Percentiles rank a stretch among this genome's conserved stretches.
Conservation (phyloP, 2,888 invertebrate species). For the Heliconius erato region DNA sequence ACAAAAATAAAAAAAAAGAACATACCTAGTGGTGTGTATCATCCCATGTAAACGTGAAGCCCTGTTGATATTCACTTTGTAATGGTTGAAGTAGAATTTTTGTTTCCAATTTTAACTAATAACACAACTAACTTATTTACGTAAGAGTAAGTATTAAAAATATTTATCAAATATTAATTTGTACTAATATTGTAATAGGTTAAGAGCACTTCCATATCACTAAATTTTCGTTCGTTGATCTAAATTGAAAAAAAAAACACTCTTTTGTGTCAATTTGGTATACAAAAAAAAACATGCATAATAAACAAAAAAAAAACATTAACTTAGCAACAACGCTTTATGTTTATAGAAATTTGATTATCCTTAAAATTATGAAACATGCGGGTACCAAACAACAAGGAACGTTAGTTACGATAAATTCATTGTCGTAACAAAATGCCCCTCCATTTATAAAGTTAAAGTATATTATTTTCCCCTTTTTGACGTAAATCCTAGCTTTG, state of each 20-base stretch:
- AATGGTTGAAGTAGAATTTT: slow-evolving; percentile 20
- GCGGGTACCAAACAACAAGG: slow-evolving; percentile 44
- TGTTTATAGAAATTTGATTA: slow-evolving; percentile 1
- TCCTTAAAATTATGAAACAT: slow-evolving; percentile 35
- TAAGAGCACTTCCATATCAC: slow-evolving; percentile 72
- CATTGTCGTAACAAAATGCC: neutral
- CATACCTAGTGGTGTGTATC: slow-evolving; percentile 79
- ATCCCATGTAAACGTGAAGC: slow-evolving; percentile 71
- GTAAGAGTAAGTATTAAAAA: slow-evolving; percentile 34
- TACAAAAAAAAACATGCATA: slow-evolving; percentile 59
- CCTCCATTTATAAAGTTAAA: neutral
- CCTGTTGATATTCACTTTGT: slow-evolving; percentile 55
- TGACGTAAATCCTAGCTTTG: slow-evolving; percentile 28
- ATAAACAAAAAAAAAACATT: slow-evolving; percentile 50
- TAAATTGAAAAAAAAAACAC: slow-evolving; percentile 54
- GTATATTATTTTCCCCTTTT: neutral
- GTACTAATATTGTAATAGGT: slow-evolving; percentile 60
- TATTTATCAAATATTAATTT: slow-evolving; percentile 44
- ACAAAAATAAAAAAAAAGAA: neutral
- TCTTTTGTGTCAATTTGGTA: slow-evolving; percentile 69
- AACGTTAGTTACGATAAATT: neutral
- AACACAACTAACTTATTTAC: neutral
- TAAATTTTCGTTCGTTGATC: slow-evolving; percentile 53
- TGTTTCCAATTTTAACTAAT: slow-evolving; percentile 30
- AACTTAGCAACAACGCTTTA: slow-evolving; percentile 25